Evolutionary conservation across 2,797 vertebrate genomes (phyloP).

Genomic region (Sebastes melanostomus): DNA sequence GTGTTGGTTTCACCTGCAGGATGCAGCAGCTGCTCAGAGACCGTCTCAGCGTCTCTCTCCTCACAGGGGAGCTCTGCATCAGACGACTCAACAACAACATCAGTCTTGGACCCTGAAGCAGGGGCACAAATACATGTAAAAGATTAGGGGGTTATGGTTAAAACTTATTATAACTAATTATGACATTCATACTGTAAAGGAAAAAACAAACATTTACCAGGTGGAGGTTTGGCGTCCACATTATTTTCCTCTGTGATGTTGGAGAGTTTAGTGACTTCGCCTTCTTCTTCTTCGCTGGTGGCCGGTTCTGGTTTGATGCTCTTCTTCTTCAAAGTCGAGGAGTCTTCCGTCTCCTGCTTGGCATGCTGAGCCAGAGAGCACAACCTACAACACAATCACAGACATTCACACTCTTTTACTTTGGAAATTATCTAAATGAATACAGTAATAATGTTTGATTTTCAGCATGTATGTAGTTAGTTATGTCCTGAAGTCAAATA

Average conservation of each 20-base stretch:
- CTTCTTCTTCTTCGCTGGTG: conserved; percentile 31
- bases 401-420: too few relatives aligned
- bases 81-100: neutral
- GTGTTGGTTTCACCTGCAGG: neutral
- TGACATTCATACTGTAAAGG: too few relatives aligned
- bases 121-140: neutral
- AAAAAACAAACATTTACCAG: neutral
- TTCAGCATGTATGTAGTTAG: too few relatives aligned
- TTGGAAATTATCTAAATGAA: too few relatives aligned
- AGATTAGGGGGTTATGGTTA: neutral
- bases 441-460: too few relatives aligned
- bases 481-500: too few relatives aligned
- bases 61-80: neutral
- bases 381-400: conserved; percentile 25
- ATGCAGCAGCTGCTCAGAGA: conserved; percentile 17
- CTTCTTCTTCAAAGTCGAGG: conserved; percentile 43
- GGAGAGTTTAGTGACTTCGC: neutral
- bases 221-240: conserved; percentile 18
- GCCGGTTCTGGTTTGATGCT: conserved; percentile 50
- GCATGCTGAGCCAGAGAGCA: conserved; percentile 53
- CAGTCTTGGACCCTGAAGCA: neutral
- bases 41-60: neutral
- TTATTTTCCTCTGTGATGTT: conserved; percentile 11
- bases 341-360: conserved; percentile 53
- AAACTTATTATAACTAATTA: neutral